Evolutionary conservation across 2,113 vertebrate species (phyloP).

Genomic region (Psittacula cyanocephala): DNA sequence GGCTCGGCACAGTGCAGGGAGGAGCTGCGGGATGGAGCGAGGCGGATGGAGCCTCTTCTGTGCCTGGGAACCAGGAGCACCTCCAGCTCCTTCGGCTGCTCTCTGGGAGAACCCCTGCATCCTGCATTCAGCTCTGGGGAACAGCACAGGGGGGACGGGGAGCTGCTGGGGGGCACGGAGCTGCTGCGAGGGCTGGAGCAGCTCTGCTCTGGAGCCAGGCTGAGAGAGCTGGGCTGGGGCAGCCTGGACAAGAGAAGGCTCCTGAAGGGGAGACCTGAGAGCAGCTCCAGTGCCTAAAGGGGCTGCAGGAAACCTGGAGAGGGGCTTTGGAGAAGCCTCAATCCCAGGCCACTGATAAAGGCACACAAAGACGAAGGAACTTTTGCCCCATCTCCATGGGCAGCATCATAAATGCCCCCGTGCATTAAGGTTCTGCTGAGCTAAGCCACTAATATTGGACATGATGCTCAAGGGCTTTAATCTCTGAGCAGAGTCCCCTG

Average conservation of each 20-base stretch:
- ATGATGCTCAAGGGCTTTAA: constrained; percentile 23
- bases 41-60: neutral
- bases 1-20: neutral
- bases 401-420: neutral
- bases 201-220: neutral
- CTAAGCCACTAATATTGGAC: constrained; percentile 19
- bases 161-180: neutral
- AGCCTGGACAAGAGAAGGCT: neutral
- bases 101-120: neutral
- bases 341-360: neutral
- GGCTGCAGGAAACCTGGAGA: neutral
- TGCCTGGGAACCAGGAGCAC: neutral
- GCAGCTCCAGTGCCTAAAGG: neutral
- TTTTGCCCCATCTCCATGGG: neutral
- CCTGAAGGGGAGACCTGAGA: neutral
- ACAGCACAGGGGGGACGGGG: neutral
- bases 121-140: neutral
- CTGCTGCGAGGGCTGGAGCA: neutral
- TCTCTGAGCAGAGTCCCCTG: neutral
- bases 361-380: neutral
- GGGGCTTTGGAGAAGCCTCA: neutral
- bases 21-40: neutral
- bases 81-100: neutral
- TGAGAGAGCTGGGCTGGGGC: neutral
- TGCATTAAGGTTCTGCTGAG: neutral